Base-by-base conservation (phyloP, 2,797 vertebrate genomes). In the Podargus strigoides region DNA sequence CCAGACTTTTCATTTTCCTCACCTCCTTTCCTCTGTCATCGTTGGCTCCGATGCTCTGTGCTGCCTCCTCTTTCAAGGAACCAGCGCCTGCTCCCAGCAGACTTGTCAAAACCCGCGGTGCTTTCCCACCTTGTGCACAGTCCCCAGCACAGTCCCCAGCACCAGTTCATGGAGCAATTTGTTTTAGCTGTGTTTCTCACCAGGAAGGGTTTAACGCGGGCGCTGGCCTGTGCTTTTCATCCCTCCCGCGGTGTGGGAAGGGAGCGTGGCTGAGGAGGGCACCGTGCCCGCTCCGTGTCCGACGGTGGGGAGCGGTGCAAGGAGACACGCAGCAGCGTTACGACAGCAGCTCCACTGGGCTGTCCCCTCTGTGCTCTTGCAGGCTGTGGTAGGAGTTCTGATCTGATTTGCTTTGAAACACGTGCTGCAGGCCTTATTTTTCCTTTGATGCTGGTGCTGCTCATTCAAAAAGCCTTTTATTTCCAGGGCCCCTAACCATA, bases 281-380 rank as follows among this genome's bases (percentile, higher is more conserved):
- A 19, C 36, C 0, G 0, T 44, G 37, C 5, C 3, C 6, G 62
- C 56, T 16, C 36, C 0, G 0, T 44, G 37, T 6, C 3, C 6
- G 55, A 30, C 28, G 34, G 37, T 10, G 52, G 14, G 7, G 2
- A 20, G 19, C 4, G 9, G 14, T 7, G 4, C 28, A 14, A 27
- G 56, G 56, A n/a, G 79, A 49, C 26, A 7, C 26, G n/a, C 13
- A 42, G 49, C 62, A 39, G 55, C 4, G 0, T 34, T 37, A 62
- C 1, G 0, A 18, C 56, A 17, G 28, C 28, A 32, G 58, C 75
- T 76, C 4, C 1, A 19, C 20, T 12, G 36, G 41, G 56, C 28
- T 7, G 0, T 16, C 4, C 34, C 4, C 34, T 69, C 47, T 7
- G 24, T 24, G 64, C 53, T 82, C 63, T 27, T 42, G 23, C 52